These are phyloP conservation scores for Aphodius granarius DNA, from an alignment of 2,888 invertebrate species.

Conservation along the genomic window DNA sequence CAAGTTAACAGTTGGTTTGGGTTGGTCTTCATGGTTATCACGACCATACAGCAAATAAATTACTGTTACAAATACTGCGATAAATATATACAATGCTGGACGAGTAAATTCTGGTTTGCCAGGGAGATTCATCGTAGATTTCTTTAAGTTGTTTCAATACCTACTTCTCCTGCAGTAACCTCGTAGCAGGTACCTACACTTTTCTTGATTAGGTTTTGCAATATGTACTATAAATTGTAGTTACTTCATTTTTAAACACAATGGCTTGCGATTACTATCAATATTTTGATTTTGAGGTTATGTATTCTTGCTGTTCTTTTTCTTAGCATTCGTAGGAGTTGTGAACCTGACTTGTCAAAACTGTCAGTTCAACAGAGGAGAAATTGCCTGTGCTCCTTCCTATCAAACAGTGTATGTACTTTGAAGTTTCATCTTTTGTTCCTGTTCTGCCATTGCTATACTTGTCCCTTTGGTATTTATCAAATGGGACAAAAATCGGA, in stretches of 20 bases:
- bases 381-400: too few relatives aligned
- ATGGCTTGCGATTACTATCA: not conserved
- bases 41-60: slow-evolving; percentile 47
- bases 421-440: too few relatives aligned
- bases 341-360: too few relatives aligned
- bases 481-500: too few relatives aligned
- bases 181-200: too few relatives aligned
- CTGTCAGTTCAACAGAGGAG: too few relatives aligned
- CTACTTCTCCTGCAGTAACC: too few relatives aligned
- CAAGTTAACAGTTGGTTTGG: slow-evolving; percentile 57
- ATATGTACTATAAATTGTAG: not conserved
- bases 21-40: slow-evolving; percentile 22
- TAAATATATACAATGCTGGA: slow-evolving; percentile 52
- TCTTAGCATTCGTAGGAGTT: too few relatives aligned
- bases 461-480: too few relatives aligned
- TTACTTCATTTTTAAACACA: not conserved
- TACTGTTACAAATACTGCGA: slow-evolving; percentile 48
- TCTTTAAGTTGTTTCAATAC: too few relatives aligned
- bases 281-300: not conserved
- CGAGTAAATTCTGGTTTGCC: slow-evolving; percentile 66
- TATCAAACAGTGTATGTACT: too few relatives aligned
- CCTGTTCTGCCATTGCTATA: too few relatives aligned
- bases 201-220: not conserved
- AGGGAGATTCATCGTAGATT: slow-evolving; percentile 64
- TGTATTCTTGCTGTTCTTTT: not conserved